phyloP scores from a whole-genome alignment of 92 coral and sea anemone genomes.

The Palythoa caribaeorum region DNA sequence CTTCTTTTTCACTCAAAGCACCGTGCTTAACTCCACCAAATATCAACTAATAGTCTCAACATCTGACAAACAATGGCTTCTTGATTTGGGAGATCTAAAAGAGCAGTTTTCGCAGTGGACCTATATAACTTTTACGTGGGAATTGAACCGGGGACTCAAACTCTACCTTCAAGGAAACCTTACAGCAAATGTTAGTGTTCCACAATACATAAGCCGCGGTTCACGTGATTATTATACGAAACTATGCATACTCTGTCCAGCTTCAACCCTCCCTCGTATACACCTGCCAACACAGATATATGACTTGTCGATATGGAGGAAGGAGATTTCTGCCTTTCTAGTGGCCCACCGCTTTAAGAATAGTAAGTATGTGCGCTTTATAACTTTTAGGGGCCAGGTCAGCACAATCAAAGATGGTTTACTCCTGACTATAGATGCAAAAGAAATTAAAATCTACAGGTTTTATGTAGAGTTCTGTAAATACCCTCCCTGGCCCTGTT shows the following conservation, averaged over 20 bases:
- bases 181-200: conserved; percentile 3
- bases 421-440: not conserved
- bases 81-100: conserved; percentile 24
- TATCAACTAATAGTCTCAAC: conserved; percentile 7
- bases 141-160: conserved; percentile 22
- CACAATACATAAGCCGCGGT: not conserved
- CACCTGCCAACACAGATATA: not conserved
- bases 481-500: too few species aligned
- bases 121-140: conserved; percentile 38
- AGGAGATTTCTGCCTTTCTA: conserved; percentile 27
- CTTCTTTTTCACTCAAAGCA: not conserved
- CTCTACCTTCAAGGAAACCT: conserved; percentile 34
- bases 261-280: not conserved
- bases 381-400: not conserved
- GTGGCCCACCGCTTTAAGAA: conserved; percentile 19
- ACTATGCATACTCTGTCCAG: not conserved
- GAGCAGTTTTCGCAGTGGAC: conserved; percentile 36
- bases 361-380: not conserved
- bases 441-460: too few species aligned
- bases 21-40: not conserved
- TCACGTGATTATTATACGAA: not conserved
- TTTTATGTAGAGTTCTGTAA: too few species aligned
- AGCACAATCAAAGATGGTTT: not conserved
- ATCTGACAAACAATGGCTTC: conserved; percentile 40
- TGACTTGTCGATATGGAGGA: conserved; percentile 39